Percentiles rank a stretch among this genome's conserved stretches.
Evolutionary conservation across 2,113 vertebrate species (phyloP).

Genomic region (Piliocolobus tephrosceles): DNA sequence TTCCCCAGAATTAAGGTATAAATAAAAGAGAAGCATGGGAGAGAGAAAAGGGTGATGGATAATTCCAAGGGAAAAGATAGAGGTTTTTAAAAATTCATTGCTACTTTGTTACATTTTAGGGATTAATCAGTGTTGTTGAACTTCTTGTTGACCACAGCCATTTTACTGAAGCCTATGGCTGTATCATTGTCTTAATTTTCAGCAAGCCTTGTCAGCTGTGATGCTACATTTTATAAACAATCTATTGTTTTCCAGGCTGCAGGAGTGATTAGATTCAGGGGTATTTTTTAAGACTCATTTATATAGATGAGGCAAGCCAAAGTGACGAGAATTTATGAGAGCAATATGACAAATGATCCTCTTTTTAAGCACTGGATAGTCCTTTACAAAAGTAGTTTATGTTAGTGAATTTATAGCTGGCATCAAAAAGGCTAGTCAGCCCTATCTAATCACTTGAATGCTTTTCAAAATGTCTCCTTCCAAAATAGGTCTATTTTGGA

Average conservation of each 20-base stretch:
- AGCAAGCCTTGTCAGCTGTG: not conserved
- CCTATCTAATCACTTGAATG: conserved; percentile 11
- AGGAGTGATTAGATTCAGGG: conserved; percentile 18
- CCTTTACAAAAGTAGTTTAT: conserved; percentile 29
- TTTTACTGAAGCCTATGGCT: not conserved
- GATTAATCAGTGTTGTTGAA: not conserved
- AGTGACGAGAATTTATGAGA: conserved; percentile 20
- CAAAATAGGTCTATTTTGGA: not conserved
- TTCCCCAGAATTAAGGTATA: not conserved
- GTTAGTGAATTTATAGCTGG: conserved; percentile 30
- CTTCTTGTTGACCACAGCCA: not conserved
- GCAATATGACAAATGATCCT: conserved; percentile 30
- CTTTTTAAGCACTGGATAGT: not conserved
- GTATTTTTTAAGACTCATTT: conserved; percentile 21
- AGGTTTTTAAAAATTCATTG: not conserved
- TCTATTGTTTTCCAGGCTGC: not conserved
- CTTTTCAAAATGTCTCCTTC: not conserved
- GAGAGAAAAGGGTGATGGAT: not conserved
- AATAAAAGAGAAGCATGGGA: not conserved
- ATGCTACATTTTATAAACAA: conserved; percentile 15
- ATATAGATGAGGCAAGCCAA: conserved; percentile 14
- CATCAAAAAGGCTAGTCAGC: not conserved
- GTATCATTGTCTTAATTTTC: not conserved
- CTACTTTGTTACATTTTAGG: not conserved
- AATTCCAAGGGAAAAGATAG: not conserved